A percentile compares a stretch with the other conserved stretches of the same genome.
Conservation (phyloP, 2,888 invertebrate genomes). For the Colostygia pectinataria region DNA sequence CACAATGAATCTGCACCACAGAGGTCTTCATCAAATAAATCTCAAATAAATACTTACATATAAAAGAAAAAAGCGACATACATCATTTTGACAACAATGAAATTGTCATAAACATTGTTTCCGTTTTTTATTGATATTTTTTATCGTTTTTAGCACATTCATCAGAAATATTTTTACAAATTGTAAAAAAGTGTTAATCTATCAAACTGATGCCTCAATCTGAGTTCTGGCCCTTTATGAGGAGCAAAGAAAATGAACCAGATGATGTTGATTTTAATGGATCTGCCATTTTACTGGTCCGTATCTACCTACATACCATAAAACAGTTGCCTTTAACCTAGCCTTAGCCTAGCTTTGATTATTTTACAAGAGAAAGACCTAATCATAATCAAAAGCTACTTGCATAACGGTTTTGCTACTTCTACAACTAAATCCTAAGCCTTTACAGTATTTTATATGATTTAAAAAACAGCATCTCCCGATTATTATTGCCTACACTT, state of each 20-base stretch:
- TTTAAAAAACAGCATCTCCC: too few relatives aligned
- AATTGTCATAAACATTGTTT: slow-evolving; percentile 9
- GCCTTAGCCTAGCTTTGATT: too few relatives aligned
- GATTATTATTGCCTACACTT: too few relatives aligned
- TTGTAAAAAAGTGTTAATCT: background rate
- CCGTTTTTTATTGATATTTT: slow-evolving; percentile 16
- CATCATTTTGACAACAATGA: background rate
- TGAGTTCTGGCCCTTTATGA: slow-evolving; percentile 60
- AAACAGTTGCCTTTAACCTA: too few relatives aligned
- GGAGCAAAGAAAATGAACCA: slow-evolving; percentile 28
- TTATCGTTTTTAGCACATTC: slow-evolving; percentile 8
- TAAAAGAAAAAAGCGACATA: background rate
- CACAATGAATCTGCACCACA: too few relatives aligned
- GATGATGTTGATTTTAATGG: slow-evolving; percentile 20
- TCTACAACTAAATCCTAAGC: too few relatives aligned
- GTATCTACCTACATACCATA: background rate
- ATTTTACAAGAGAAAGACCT: too few relatives aligned
- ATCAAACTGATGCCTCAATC: slow-evolving; percentile 58
- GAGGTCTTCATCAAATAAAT: too few relatives aligned
- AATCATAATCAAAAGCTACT: too few relatives aligned
- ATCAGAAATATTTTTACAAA: slow-evolving; percentile 5
- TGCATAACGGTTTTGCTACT: too few relatives aligned
- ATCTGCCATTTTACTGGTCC: slow-evolving; percentile 25
- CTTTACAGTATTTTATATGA: too few relatives aligned
- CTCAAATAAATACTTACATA: too few relatives aligned